Conservation (phyloP, 1,140 invertebrate species). For the Cydia amplana region DNA sequence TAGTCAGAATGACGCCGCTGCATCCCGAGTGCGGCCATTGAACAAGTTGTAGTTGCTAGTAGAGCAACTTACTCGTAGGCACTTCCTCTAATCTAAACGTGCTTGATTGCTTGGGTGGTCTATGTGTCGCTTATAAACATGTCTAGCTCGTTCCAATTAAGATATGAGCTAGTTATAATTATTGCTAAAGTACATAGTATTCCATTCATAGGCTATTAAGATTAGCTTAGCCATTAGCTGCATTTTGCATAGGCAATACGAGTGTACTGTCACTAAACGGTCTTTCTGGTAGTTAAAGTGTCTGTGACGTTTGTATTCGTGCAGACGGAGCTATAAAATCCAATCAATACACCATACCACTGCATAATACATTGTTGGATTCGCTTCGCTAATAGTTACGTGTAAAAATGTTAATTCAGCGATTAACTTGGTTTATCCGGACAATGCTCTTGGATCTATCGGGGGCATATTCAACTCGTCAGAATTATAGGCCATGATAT, state of each 20-base stretch:
- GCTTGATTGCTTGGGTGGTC: constrained; percentile 8
- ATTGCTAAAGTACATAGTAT: not conserved
- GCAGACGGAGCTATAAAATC: not conserved
- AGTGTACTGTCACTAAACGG: no score
- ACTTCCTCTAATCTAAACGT: constrained; percentile 12
- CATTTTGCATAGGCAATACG: not conserved
- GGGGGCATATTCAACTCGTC: not conserved
- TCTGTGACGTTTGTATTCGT: not conserved
- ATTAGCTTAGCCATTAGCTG: not conserved
- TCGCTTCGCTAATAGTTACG: constrained; percentile 10
- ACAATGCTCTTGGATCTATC: not conserved
- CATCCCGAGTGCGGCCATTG: not conserved
- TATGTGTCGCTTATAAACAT: constrained; percentile 2
- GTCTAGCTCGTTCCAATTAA: not conserved
- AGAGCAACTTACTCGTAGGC: not conserved
- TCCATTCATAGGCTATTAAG: not conserved
- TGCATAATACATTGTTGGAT: constrained; percentile 2
- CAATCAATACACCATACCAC: not conserved
- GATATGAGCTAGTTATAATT: not conserved
- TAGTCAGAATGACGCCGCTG: not conserved
- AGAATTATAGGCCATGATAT: not conserved
- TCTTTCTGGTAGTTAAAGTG: no score
- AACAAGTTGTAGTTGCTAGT: not conserved
- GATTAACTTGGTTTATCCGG: constrained; percentile 6
- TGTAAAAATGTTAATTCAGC: constrained; percentile 6